Conservation (phyloP, 2,888 invertebrate genomes). For the Therioaphis trifolii region DNA sequence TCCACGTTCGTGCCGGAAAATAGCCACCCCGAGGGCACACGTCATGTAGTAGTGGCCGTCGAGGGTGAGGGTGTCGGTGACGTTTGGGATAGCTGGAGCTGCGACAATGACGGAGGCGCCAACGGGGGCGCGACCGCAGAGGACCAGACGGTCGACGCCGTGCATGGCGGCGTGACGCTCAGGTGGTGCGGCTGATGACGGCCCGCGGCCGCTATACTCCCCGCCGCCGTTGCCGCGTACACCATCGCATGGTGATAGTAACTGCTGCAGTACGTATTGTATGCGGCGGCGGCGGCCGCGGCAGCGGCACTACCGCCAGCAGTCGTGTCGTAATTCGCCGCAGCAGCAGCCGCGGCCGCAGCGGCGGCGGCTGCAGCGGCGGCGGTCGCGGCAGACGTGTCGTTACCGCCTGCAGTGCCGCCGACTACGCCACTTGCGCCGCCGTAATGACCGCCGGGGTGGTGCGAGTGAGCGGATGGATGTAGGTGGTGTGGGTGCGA, state of each 20-base stretch:
- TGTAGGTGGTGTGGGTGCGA: conserved; percentile 29
- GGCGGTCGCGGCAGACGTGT: neutral
- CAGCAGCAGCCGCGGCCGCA: neutral
- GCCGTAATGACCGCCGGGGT: conserved; percentile 9
- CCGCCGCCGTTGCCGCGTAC: conserved; percentile 54
- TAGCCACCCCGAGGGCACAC: neutral
- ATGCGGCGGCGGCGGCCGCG: conserved; percentile 39
- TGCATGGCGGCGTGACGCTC: conserved; percentile 26
- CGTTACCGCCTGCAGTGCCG: neutral
- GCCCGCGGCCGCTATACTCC: conserved; percentile 35
- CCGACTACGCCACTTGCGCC: neutral
- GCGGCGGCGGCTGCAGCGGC: neutral
- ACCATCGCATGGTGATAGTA: conserved; percentile 61
- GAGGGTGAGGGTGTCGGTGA: neutral
- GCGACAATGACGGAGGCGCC: neutral
- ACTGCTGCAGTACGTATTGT: conserved; percentile 61
- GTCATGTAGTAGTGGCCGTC: neutral
- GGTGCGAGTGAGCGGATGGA: conserved; percentile 21
- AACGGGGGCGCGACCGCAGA: conserved; percentile 2
- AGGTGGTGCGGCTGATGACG: conserved; percentile 37
- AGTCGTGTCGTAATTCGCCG: neutral
- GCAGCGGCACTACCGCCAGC: conserved; percentile 19
- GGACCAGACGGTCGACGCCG: neutral
- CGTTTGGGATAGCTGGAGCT: neutral
- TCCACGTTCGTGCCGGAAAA: too few species aligned